Percentiles rank a stretch among this genome's conserved stretches.
These are phyloP conservation scores for Pseudoatta argentina DNA, from an alignment of 1,140 invertebrate genomes.

Conservation along the genomic window DNA sequence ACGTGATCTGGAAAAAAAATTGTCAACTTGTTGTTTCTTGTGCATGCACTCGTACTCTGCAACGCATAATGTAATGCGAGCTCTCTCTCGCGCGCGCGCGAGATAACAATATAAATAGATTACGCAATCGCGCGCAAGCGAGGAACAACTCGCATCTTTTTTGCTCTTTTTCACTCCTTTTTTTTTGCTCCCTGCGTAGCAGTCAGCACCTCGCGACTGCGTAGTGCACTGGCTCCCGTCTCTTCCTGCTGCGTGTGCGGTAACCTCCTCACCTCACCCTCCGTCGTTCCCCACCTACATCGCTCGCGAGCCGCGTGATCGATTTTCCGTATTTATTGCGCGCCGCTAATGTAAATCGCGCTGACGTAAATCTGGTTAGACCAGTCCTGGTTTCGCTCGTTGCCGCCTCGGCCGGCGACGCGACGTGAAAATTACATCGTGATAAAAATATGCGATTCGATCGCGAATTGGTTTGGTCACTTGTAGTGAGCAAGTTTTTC, in stretches of 20 bases:
- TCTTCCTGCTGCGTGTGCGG: conserved; percentile 2
- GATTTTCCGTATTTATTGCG: conserved; percentile 77
- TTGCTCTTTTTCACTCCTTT: neutral
- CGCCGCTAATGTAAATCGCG: conserved; percentile 54
- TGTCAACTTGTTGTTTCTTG: conserved; percentile 71
- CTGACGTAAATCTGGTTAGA: conserved; percentile 64
- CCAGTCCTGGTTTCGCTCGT: neutral
- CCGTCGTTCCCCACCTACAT: neutral
- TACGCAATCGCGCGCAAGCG: conserved; percentile 79
- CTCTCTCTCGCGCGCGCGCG: neutral
- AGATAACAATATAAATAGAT: conserved; percentile 83
- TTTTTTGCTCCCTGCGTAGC: neutral
- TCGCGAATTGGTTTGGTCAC: neutral
- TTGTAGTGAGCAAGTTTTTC: neutral
- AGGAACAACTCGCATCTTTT: conserved; percentile 50
- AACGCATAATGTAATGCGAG: conserved; percentile 70
- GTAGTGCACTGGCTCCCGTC: neutral
- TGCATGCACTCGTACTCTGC: neutral
- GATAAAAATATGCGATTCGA: neutral
- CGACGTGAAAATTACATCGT: neutral
- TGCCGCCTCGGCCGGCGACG: neutral
- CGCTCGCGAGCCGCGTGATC: conserved; percentile 66
- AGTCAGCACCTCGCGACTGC: conserved; percentile 26
- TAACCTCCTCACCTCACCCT: neutral
- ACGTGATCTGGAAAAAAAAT: conserved; percentile 59